Conservation (phyloP, 2,888 invertebrate species). For the Diadegma fenestrale region DNA sequence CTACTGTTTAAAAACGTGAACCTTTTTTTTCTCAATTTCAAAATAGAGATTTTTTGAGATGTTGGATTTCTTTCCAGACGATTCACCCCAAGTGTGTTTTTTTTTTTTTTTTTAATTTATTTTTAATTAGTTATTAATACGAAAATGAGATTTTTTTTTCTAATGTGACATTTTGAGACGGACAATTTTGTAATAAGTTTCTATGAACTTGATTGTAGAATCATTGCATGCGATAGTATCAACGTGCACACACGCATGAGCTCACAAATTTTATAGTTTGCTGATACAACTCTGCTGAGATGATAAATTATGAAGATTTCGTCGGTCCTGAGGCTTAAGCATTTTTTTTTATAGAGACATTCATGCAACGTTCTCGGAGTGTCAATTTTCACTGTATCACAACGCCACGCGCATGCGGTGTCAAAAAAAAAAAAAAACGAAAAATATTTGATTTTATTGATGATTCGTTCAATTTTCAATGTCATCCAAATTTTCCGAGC, state of each 20-base stretch:
- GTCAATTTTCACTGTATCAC: slow-evolving; percentile 68
- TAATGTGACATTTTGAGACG: neutral
- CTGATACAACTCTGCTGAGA: slow-evolving; percentile 43
- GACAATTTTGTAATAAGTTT: neutral
- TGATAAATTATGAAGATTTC: slow-evolving; percentile 24
- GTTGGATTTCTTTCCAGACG: too few relatives aligned
- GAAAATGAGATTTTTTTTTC: neutral
- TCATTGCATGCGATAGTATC: slow-evolving; percentile 46
- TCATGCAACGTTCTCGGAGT: slow-evolving; percentile 54
- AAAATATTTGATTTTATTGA: too few relatives aligned
- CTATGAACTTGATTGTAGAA: slow-evolving; percentile 51
- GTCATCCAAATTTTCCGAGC: too few relatives aligned
- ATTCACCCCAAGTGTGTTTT: too few relatives aligned
- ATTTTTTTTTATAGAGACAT: slow-evolving; percentile 66
- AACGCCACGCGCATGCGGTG: slow-evolving; percentile 41
- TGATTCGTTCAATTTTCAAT: too few relatives aligned
- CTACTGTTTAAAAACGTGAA: too few relatives aligned
- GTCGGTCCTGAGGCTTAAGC: slow-evolving; percentile 59
- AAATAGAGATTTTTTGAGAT: too few relatives aligned
- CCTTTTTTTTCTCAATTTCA: too few relatives aligned
- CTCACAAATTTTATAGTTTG: slow-evolving; percentile 54
- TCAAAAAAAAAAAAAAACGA: slow-evolving; percentile 50
- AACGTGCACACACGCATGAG: slow-evolving; percentile 39
- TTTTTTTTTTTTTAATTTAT: neutral
- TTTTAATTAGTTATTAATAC: neutral